Base-by-base conservation (phyloP, 2,113 vertebrate genomes). In the Elephantulus edwardii region DNA sequence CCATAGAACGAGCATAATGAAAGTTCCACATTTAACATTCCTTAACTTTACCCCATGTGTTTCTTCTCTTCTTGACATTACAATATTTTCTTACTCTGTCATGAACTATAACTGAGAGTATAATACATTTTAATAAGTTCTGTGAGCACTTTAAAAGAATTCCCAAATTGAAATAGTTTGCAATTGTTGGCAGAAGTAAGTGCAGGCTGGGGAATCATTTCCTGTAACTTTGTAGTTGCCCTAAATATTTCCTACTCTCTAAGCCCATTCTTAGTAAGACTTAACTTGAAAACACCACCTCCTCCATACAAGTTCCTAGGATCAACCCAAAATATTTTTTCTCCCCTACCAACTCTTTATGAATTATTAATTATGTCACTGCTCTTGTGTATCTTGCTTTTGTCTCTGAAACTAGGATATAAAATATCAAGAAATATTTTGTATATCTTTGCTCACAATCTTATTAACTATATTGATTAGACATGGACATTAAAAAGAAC, bases 331-430 rank as follows among this genome's bases (percentile, higher is more conserved):
- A 66, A 71, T 52, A 28, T 24, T 40, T 75, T 56, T 22, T 64
- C 22, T 91, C 8, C 75, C 64, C 44, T 58, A 24, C 48, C 48
- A 40, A 46, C 35, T 70, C 46, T 72, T 79, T 8, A 60, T 66
- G 81, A 56, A 83, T 94, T 87, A 71, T 84, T 68, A 20, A 35
- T 4, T 44, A 40, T 44, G 1, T 54, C n/a, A 28, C 42, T 12
- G 40, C 28, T 93, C 79, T 62, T 35, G 71, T n/a, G 79, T 83
- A 86, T 52, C 52, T 70, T 92, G 35, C 38, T 79, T 94, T 82
- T 83, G 3, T 54, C 30, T 48, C 33, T 88, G 48, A 35, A 86
- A n/a, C 33, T 83, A 88, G 30, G 90, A 50, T 86, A 35, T 64
- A 74, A 82, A n/a, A 28, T 60, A 79, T 50, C 28, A 90, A 50